Conservation (phyloP, 53 echinoderm and acorn worm species). For the Crossaster papposus region DNA sequence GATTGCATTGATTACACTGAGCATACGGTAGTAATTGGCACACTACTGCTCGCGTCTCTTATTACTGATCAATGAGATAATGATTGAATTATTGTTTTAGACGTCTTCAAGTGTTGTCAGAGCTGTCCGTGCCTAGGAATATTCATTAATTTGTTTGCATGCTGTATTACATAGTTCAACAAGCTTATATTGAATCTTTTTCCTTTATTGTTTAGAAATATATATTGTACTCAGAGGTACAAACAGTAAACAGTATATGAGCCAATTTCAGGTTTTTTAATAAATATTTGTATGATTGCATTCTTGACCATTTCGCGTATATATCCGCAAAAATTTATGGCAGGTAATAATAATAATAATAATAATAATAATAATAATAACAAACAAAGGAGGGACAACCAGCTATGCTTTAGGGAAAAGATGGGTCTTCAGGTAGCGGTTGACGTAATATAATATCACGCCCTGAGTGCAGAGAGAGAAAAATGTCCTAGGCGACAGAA, state of each 20-base stretch:
- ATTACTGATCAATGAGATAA: no score
- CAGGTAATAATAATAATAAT: no score
- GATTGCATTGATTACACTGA: neutral
- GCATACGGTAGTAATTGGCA: neutral
- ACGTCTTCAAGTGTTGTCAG: neutral
- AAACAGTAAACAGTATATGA: neutral
- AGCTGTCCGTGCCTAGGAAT: neutral
- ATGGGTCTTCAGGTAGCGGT: no score
- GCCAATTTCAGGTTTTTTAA: neutral
- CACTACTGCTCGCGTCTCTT: neutral
- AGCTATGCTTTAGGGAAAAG: no score
- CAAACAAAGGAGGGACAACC: no score
- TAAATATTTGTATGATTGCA: no score
- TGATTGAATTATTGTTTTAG: neutral
- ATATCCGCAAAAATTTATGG: no score
- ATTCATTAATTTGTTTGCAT: neutral
- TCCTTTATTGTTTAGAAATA: neutral
- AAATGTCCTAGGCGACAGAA: no score
- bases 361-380: no score
- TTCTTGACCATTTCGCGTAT: no score
- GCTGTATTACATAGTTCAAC: neutral
- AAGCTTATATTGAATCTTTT: neutral
- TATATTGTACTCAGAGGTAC: neutral
- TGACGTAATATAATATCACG: no score
- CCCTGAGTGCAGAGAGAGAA: no score